Evolutionary conservation across 2,797 vertebrate species (phyloP).

Genomic region (Squalus acanthias): DNA sequence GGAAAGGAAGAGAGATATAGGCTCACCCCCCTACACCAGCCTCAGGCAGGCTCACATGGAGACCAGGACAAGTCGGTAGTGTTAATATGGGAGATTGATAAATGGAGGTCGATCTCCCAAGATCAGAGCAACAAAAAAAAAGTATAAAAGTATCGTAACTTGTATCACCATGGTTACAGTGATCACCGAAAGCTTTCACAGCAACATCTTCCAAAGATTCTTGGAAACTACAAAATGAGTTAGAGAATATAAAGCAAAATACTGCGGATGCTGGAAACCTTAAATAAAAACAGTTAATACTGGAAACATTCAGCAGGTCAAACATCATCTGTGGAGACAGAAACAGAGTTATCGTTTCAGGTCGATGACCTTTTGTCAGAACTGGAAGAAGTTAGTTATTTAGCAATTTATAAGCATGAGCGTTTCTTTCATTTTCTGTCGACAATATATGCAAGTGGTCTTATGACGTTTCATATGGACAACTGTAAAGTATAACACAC

Average conservation of each 20-base stretch:
- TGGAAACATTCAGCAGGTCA: not conserved
- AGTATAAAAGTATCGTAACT: not conserved
- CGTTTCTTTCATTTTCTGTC: not conserved
- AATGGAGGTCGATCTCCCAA: not conserved
- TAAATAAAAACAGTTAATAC: not conserved
- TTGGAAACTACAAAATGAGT: not conserved
- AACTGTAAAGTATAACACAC: too few relatives aligned
- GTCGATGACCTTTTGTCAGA: not conserved
- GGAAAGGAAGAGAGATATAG: not conserved
- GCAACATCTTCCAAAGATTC: not conserved
- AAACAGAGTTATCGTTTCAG: not conserved
- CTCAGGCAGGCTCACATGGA: not conserved
- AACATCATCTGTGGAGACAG: not conserved
- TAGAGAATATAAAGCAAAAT: not conserved
- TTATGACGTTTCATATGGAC: too few relatives aligned
- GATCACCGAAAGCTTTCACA: not conserved
- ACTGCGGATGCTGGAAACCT: not conserved
- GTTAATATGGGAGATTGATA: not conserved
- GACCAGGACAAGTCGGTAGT: not conserved
- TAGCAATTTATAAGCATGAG: not conserved
- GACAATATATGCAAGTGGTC: too few relatives aligned
- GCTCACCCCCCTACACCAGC: not conserved
- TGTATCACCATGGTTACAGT: not conserved
- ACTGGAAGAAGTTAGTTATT: not conserved
- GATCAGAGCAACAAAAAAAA: not conserved